Evolutionary conservation across 2,797 vertebrate species (phyloP).

Genomic region (Schizothorax lantsangensis): DNA sequence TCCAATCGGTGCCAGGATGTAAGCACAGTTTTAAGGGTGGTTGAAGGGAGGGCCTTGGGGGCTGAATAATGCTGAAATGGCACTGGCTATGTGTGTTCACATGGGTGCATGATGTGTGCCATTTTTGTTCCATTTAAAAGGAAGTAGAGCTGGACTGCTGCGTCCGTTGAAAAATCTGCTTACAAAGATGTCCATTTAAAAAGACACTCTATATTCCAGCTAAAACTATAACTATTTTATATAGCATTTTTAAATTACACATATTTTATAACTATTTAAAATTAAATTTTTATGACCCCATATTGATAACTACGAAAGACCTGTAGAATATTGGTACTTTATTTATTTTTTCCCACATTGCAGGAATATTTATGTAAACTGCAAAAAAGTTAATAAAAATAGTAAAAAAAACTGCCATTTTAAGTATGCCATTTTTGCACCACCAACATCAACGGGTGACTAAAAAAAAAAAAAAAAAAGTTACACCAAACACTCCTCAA

Average conservation of each 20-base stretch:
- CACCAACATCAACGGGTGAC: background rate
- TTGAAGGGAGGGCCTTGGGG: constrained; percentile 12
- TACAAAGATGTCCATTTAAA: background rate
- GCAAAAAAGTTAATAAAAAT: background rate
- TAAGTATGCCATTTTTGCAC: background rate
- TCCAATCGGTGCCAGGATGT: constrained; percentile 34
- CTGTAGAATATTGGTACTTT: too few relatives aligned
- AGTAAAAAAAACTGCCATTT: background rate
- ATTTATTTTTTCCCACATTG: background rate
- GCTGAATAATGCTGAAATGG: constrained; percentile 15
- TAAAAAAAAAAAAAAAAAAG: background rate
- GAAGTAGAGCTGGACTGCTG: background rate
- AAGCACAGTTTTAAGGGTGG: constrained; percentile 31
- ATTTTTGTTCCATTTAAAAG: constrained; percentile 15
- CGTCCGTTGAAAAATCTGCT: background rate
- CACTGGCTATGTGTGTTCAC: background rate
- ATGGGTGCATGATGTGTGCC: background rate
- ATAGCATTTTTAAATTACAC: background rate
- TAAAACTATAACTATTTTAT: background rate
- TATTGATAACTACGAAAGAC: background rate
- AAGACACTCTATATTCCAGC: background rate
- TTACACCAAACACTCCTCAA: background rate
- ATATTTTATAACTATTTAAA: background rate
- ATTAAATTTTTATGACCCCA: background rate
- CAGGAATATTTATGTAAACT: background rate